Evolutionary conservation across 2,113 vertebrate species (phyloP), one percentile per base, ranked within the genome.

Genomic region (Ceyx cyanopectus): DNA sequence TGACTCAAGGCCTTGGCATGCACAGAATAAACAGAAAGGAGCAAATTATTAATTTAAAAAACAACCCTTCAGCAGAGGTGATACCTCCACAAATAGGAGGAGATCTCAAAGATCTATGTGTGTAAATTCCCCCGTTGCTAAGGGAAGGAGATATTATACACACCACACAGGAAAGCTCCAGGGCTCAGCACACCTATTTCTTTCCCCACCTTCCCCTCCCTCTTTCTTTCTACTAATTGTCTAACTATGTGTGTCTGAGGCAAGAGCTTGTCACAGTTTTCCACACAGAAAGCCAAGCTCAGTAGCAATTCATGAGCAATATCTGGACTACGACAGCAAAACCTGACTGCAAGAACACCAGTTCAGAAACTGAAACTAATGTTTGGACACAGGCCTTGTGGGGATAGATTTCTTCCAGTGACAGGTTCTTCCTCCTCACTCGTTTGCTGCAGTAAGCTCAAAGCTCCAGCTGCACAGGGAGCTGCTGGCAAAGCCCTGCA

Each of bases 1-100:
- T 96, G 96, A 96, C 76, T 89, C 95, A 97, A 73, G 14, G 22
- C 72, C 77, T 86, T 54, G 87, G 94, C 89, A 90, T 17, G 73
- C 32, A 37, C 79, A 74, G 61, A 88, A 67, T 13, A 69, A 76
- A 96, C 9, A 85, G 75, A 92, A 94, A 85, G 58, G 18, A 41
- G 81, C 85, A 74, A 94, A 89, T 85, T 92, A 91, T 95, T 94
- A 53, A 94, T 90, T 95, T 26, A 14, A 83, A 65, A 34, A 92
- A 12, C 85, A 68, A 95, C 14, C 34, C 69, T 93, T 69, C 0
- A 16, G 46, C 40, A 70, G 85, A 73, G 68, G 85, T 53, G 78
- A 62, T 13, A 34, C 76, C 85, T 91, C 50, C 58, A 43, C 56
- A 89, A 76, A 60, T 17, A 50, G 41, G 68, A 93, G 54, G 43